A percentile compares a stretch with the other conserved stretches of the same genome.
phyloP scores from a whole-genome alignment of 2,888 invertebrate genomes.

The Macaria notata region DNA sequence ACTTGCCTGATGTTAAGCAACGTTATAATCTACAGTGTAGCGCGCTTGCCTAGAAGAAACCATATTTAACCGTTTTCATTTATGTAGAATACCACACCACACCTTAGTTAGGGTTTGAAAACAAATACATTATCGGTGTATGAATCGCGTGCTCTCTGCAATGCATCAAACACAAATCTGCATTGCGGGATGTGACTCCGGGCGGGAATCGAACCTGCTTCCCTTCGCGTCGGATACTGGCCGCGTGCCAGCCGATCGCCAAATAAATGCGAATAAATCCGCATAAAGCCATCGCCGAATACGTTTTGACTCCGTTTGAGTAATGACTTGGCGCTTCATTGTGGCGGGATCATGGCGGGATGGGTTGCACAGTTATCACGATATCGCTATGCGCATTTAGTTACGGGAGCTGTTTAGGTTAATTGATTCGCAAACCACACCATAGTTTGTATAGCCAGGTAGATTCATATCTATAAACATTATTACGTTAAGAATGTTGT shows the following conservation, averaged over 20 bases:
- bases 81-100: too few relatives aligned
- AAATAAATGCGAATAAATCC: neutral
- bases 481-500: too few relatives aligned
- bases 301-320: constrained; percentile 10
- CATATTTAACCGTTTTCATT: too few relatives aligned
- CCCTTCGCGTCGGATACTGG: neutral
- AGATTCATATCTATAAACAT: too few relatives aligned
- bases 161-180: constrained; percentile 1
- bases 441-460: too few relatives aligned
- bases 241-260: constrained; percentile 7
- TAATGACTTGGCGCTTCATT: constrained; percentile 2
- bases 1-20: too few relatives aligned
- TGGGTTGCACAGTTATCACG: neutral
- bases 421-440: neutral
- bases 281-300: neutral
- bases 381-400: neutral
- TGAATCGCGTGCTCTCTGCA: too few relatives aligned
- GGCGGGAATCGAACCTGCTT: neutral
- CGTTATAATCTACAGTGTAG: too few relatives aligned
- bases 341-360: neutral
- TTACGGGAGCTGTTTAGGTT: neutral
- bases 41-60: too few relatives aligned
- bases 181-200: constrained; percentile 11
- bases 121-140: too few relatives aligned
- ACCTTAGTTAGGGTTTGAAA: too few relatives aligned